phyloP scores from a whole-genome alignment of 2,113 vertebrate species.

The Lepisosteus oculatus region DNA sequence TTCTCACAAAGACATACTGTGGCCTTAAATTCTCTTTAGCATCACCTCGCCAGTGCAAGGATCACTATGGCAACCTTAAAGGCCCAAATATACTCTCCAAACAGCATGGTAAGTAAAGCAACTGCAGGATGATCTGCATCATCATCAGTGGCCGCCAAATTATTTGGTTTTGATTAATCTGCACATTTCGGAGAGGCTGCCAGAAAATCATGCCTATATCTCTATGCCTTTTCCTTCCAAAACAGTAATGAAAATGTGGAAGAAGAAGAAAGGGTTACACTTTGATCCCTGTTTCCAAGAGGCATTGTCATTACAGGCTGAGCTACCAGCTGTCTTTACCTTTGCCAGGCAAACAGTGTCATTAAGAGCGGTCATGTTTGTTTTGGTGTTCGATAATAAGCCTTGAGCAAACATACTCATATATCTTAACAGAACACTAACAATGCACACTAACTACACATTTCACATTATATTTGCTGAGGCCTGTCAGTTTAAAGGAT shows the following conservation, averaged over 20 bases:
- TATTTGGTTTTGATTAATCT: no score
- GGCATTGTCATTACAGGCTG: slow-evolving; percentile 51
- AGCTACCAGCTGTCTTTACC: slow-evolving; percentile 70
- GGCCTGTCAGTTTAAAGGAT: no score
- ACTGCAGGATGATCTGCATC: no score
- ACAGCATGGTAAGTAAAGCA: no score
- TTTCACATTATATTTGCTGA: slow-evolving; percentile 7
- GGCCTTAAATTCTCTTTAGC: no score
- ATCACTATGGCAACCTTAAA: background rate
- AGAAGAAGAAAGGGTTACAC: slow-evolving; percentile 47
- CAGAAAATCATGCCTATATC: no score
- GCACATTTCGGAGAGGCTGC: no score
- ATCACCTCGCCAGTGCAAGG: background rate
- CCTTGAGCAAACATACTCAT: slow-evolving; percentile 65
- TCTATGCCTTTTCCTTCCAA: background rate
- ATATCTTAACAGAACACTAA: slow-evolving; percentile 48
- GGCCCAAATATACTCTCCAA: no score
- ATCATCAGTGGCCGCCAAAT: no score
- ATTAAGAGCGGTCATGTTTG: slow-evolving; percentile 67
- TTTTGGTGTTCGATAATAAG: slow-evolving; percentile 67
- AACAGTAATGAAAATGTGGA: slow-evolving; percentile 36
- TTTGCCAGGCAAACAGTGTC: slow-evolving; percentile 68
- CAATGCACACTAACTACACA: slow-evolving; percentile 23
- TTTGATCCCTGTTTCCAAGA: slow-evolving; percentile 30
- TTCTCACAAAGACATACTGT: no score